A percentile compares a stretch with the other conserved stretches of the same genome.
These are phyloP conservation scores for Myathropa florea DNA, from an alignment of 2,888 invertebrate genomes.

Conservation along the genomic window DNA sequence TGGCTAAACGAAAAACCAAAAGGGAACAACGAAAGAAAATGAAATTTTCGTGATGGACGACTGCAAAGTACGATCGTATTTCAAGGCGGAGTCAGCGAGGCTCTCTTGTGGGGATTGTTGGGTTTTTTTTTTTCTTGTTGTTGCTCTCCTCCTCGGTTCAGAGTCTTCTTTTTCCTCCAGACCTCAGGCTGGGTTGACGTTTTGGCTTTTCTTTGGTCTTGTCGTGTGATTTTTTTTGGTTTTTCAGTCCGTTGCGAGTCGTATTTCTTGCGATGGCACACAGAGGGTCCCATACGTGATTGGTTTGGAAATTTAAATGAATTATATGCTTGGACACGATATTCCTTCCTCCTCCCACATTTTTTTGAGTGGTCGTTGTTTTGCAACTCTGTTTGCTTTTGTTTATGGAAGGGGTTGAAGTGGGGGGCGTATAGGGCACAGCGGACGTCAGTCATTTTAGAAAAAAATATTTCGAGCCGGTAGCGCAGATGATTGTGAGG, in stretches of 20 bases:
- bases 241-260: slow-evolving; percentile 33
- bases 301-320: slow-evolving; percentile 65
- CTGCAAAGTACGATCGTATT: slow-evolving; percentile 68
- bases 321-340: slow-evolving; percentile 62
- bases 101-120: slow-evolving; percentile 38
- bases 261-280: slow-evolving; percentile 46
- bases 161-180: not conserved
- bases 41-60: slow-evolving; percentile 71
- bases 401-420: not conserved
- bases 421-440: not conserved
- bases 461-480: slow-evolving; percentile 24
- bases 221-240: not conserved
- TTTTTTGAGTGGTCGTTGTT: not conserved
- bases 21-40: slow-evolving; percentile 56
- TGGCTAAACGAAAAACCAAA: slow-evolving; percentile 16
- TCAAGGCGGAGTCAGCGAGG: slow-evolving; percentile 64
- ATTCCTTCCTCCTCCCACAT: slow-evolving; percentile 53
- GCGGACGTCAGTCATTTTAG: slow-evolving; percentile 58
- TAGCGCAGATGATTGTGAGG: slow-evolving; percentile 23
- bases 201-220: slow-evolving; percentile 7
- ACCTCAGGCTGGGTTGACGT: slow-evolving; percentile 35
- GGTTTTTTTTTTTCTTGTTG: not conserved
- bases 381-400: not conserved
- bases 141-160: not conserved
- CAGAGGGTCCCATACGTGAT: slow-evolving; percentile 55